phyloP scores from a whole-genome alignment of 2,888 invertebrate genomes.

The Orthosia cruda region DNA sequence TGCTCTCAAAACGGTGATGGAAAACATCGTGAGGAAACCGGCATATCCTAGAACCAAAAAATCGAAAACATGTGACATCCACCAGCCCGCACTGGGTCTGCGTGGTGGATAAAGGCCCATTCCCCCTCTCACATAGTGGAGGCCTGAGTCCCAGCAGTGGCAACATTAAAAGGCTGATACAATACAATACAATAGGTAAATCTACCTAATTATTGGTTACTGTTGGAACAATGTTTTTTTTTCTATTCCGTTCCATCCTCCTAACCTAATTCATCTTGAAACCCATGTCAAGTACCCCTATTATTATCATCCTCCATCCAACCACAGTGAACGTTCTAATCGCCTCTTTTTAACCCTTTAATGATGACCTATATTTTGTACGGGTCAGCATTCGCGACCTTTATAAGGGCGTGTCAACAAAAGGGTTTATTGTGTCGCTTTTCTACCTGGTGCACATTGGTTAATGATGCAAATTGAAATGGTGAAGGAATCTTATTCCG shows the following conservation, averaged over 20 bases:
- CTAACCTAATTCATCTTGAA: background rate
- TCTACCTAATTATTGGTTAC: too few species aligned
- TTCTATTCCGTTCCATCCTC: background rate
- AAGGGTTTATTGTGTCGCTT: slow-evolving; percentile 20
- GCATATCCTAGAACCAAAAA: too few species aligned
- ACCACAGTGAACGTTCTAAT: slow-evolving; percentile 27
- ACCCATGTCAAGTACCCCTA: background rate
- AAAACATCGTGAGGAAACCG: too few species aligned
- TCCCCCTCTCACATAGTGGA: too few species aligned
- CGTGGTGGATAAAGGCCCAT: too few species aligned
- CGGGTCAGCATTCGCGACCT: slow-evolving; percentile 22
- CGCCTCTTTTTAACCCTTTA: slow-evolving; percentile 24
- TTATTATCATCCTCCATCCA: slow-evolving; percentile 17
- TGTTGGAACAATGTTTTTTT: too few species aligned
- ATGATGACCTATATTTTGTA: slow-evolving; percentile 21
- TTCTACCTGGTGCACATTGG: slow-evolving; percentile 26
- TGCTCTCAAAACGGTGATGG: too few species aligned
- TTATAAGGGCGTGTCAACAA: slow-evolving; percentile 18
- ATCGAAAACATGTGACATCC: too few species aligned
- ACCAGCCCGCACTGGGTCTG: too few species aligned
- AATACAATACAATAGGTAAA: too few species aligned
- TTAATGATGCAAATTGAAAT: slow-evolving; percentile 30
- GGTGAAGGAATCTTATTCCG: background rate
- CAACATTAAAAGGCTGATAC: too few species aligned
- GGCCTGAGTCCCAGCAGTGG: too few species aligned